phyloP scores from a whole-genome alignment of 2,888 invertebrate species.

The Dicyrtoma fusca region DNA sequence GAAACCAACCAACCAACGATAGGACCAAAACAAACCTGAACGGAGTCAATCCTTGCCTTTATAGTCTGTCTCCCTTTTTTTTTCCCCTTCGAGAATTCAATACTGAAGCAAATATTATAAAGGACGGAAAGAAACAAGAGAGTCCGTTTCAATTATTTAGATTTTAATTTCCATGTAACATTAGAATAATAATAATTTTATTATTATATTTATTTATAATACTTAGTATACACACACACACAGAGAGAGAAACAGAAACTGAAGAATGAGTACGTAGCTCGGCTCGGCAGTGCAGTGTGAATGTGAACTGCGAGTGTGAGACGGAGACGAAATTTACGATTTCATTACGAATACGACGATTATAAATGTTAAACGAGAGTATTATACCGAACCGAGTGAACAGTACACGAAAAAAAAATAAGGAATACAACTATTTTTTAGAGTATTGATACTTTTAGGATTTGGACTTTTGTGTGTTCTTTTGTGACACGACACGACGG shows the following conservation, averaged over 20 bases:
- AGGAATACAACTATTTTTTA: no score
- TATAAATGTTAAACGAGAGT: no score
- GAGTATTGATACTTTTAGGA: no score
- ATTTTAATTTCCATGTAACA: no score
- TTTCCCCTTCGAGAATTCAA: no score
- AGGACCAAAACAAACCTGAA: slow-evolving; percentile 14
- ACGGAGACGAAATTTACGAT: neutral
- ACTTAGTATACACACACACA: neutral
- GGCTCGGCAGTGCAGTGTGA: neutral
- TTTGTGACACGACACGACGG: no score
- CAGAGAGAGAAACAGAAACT: neutral
- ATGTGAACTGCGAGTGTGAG: neutral
- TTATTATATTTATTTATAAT: neutral
- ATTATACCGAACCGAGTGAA: no score
- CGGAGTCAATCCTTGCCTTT: slow-evolving; percentile 18
- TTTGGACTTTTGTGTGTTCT: no score
- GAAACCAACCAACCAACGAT: slow-evolving; percentile 3
- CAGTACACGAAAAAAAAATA: no score
- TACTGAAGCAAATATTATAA: no score
- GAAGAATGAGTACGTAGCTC: neutral
- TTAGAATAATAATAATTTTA: neutral
- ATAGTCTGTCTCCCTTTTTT: no score
- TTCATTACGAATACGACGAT: neutral
- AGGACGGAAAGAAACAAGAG: neutral
- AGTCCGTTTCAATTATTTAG: neutral